phyloP scores from a whole-genome alignment of 2,797 vertebrate species.

The Cuniculus paca region DNA sequence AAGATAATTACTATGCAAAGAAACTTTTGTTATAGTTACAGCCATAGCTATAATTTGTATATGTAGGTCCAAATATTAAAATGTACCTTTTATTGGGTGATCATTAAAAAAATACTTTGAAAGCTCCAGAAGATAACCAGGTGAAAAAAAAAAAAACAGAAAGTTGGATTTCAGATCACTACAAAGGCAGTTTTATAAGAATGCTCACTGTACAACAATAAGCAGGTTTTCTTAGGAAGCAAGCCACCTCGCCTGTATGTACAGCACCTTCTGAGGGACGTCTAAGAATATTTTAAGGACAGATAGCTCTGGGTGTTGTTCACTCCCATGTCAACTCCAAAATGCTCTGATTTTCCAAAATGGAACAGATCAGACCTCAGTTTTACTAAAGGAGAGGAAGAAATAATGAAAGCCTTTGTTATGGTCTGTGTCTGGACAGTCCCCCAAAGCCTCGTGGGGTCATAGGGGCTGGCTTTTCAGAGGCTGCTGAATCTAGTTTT shows the following conservation, averaged over 20 bases:
- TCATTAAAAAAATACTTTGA: not conserved
- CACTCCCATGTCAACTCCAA: not conserved
- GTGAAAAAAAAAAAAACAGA: not conserved
- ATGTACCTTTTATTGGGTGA: not conserved
- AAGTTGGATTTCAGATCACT: not conserved
- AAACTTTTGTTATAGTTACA: not conserved
- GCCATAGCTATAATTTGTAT: not conserved
- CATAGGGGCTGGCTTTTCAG: not conserved
- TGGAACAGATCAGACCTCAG: not conserved
- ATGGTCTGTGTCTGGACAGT: not conserved
- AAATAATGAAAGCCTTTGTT: not conserved
- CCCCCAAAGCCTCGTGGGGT: not conserved
- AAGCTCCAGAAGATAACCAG: not conserved
- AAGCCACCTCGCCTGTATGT: not conserved
- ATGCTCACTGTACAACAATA: not conserved
- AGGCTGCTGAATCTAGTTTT: not conserved
- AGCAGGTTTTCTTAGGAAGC: not conserved
- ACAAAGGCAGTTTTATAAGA: not conserved
- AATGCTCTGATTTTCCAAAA: not conserved
- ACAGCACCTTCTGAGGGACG: not conserved
- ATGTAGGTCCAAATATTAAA: constrained; percentile 33
- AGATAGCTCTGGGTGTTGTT: not conserved
- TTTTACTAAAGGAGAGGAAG: not conserved
- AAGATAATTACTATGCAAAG: not conserved
- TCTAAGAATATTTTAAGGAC: not conserved